phyloP scores from a whole-genome alignment of 1,140 invertebrate genomes.

The Drosophila nannoptera region DNA sequence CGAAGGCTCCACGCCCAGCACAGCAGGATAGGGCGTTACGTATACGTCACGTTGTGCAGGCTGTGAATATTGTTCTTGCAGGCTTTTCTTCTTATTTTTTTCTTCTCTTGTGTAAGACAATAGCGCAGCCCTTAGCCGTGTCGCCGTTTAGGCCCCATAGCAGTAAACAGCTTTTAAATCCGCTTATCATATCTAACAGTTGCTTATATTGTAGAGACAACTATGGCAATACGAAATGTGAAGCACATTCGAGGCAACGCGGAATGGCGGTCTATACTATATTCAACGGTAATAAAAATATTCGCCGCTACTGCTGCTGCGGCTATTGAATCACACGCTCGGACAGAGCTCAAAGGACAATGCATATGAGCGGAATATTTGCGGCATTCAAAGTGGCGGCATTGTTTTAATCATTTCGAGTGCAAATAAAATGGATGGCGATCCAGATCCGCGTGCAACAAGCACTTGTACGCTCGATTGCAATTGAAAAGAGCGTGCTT shows the following conservation, averaged over 20 bases:
- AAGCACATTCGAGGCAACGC: too few relatives aligned
- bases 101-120: slow-evolving; percentile 38
- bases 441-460: neutral
- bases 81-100: neutral
- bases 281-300: too few relatives aligned
- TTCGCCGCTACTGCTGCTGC: too few relatives aligned
- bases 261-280: too few relatives aligned
- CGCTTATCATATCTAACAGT: slow-evolving; percentile 19
- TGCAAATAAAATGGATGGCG: slow-evolving; percentile 42
- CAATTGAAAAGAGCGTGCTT: slow-evolving; percentile 14
- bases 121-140: slow-evolving; percentile 36
- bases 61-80: slow-evolving; percentile 19
- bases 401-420: slow-evolving; percentile 45
- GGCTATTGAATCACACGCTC: too few relatives aligned
- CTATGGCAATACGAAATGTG: too few relatives aligned
- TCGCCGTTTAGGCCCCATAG: slow-evolving; percentile 21
- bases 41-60: slow-evolving; percentile 29
- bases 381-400: slow-evolving; percentile 6
- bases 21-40: slow-evolving; percentile 22
- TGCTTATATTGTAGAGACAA: too few relatives aligned
- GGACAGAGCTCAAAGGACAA: neutral
- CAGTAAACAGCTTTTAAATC: slow-evolving; percentile 16
- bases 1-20: neutral
- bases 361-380: slow-evolving; percentile 30
- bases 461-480: slow-evolving; percentile 18